Percentiles rank a stretch among this genome's conserved stretches.
Conservation (phyloP, 2,113 vertebrate species). For the Oxygymnocypris stewartii region DNA sequence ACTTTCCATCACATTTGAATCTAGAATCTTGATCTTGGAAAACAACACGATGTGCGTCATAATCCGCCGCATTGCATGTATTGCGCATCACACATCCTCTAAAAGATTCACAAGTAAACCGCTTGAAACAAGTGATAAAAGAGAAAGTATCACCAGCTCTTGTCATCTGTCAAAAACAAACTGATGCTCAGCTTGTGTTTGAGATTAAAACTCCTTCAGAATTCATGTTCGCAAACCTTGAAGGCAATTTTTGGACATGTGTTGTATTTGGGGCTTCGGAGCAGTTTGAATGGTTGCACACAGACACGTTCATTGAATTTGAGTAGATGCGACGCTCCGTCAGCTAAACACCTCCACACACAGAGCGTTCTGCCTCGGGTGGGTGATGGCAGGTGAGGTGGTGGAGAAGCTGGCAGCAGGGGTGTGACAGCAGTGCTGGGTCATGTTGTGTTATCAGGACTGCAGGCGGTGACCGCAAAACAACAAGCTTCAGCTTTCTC, state of each 20-base stretch:
- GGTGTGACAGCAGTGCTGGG: conserved; percentile 28
- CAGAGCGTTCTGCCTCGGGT: conserved; percentile 22
- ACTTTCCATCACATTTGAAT: background rate
- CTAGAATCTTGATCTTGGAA: background rate
- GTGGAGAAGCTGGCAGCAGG: conserved; percentile 36
- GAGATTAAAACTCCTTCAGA: conserved; percentile 15
- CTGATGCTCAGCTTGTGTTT: conserved; percentile 1
- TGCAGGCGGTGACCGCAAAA: conserved; percentile 1
- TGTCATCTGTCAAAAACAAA: conserved; percentile 1
- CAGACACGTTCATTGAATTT: conserved; percentile 1
- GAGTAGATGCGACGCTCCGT: background rate
- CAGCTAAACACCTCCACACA: conserved; percentile 13
- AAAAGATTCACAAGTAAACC: background rate
- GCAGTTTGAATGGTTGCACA: background rate
- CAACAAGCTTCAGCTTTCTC: conserved; percentile 11
- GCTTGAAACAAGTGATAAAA: background rate
- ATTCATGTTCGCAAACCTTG: background rate
- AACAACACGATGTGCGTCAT: background rate
- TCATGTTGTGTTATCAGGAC: conserved; percentile 34
- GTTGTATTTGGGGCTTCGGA: background rate
- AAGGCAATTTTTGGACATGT: background rate
- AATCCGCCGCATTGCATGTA: background rate
- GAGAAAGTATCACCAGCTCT: background rate
- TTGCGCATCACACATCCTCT: background rate
- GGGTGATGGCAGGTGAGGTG: conserved; percentile 22